Base-by-base conservation (phyloP, 2,888 invertebrate genomes). In the Terebella lapidaria region DNA sequence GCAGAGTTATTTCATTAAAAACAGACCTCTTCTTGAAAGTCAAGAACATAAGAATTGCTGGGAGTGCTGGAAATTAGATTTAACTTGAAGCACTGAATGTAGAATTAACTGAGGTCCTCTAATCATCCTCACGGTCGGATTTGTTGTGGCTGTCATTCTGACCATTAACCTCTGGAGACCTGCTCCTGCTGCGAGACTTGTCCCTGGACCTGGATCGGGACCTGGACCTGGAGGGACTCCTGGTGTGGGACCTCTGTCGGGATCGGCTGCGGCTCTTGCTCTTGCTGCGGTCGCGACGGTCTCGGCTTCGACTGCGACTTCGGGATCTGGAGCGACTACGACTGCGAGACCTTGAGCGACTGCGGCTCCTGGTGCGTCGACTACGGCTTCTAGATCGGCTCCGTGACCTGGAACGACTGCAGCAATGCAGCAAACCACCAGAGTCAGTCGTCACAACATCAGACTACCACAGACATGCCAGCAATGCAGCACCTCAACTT, bases 361-460 rank as follows among this genome's bases (percentile, higher is more conserved):
- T 49, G 22, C 30, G 30, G 10, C 49, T 57, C 4, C 25, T 20
- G 18, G 52, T 69, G 35, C n/a, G 35, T 0, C 88, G 87, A 45
- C 90, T 89, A 59, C 88, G 83, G 55, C 55, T 55, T 5, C 55
- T 29, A 46, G 89, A 90, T 1, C 89, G 86, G 42, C 88, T 88
- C 60, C 88, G 10, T 35, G 42, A 35, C n/a, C 42, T 35, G 42
- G 42, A 35, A 35, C 10, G n/a, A n/a, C 42, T 35, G n/a, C 10
- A 15, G 10, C n/a, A 15, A 15, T 35, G 42, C 42, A 35, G n/a
- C 10, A 35, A 35, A 10, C 10, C 10, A 10, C n/a, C 42, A n/a
- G 10, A 35, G n/a, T 35, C n/a, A 35, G 10, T 35, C n/a, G n/a
- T n/a, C n/a, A n/a, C n/a, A n/a, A n/a, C n/a, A n/a, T n/a, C n/a